Base-by-base conservation (phyloP, 1,140 invertebrate genomes). In the Colletes gigas region DNA sequence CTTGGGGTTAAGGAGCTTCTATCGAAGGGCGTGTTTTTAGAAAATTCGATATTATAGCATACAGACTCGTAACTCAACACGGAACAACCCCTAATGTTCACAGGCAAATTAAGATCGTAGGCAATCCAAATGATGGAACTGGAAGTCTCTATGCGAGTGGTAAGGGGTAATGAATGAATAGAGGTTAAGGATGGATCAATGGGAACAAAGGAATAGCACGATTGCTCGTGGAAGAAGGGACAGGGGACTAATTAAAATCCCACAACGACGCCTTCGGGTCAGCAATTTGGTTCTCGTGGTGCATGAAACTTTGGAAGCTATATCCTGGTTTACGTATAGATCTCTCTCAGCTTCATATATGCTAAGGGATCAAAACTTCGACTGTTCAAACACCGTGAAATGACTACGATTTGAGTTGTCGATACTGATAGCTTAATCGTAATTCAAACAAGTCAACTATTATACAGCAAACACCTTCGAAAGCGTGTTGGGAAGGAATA, bases 241-340 rank as follows among this genome's bases (percentile, higher is more conserved):
- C 87, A 88, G 86, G 88, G 85, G 85, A 89, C 89, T 90, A 90
- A 90, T 90, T 90, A 88, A 89, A 90, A 90, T 89, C 89, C 88
- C 88, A 86, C 88, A 88, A 88, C 88, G 88, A 90, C 84, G 88
- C 85, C 81, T 85, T 88, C 82, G 88, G 89, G 87, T 89, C 88
- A 90, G 89, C 87, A 89, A 89, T 90, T 89, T 83, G 68, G 78
- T 77, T 84, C 71, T 77, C 65, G 73, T 79, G 76, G 82, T 68
- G 66, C 63, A 81, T 65, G 87, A 86, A 88, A 88, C 84, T 86
- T 88, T 77, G 65, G 12, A 69, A 66, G 77, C 74, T 86, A 86
- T 73, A 86, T 71, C 67, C 54, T 67, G 60, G 57, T 69, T 54
- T 71, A 68, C 59, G 62, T 81, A 67, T 62, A 70, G 47, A 79